These are phyloP conservation scores for Hirtodrosophila cameraria DNA, from an alignment of 2,888 invertebrate species.

Conservation along the genomic window DNA sequence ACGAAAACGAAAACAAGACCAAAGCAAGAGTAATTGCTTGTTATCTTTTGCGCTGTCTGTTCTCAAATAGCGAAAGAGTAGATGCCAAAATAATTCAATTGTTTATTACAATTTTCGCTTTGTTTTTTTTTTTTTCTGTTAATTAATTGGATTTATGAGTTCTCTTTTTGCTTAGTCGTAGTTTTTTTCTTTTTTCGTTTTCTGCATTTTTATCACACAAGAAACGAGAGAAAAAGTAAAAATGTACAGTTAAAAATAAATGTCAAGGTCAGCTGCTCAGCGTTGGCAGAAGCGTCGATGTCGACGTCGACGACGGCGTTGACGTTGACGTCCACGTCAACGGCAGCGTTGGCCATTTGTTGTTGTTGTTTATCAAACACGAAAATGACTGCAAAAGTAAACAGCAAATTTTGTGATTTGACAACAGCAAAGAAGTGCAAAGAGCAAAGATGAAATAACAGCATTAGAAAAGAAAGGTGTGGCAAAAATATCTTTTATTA, in stretches of 20 bases:
- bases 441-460: slow-evolving; percentile 2
- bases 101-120: slow-evolving; percentile 21
- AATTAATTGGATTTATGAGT: slow-evolving; percentile 22
- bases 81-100: slow-evolving; percentile 12
- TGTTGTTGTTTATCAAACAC: slow-evolving; percentile 33
- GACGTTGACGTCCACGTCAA: slow-evolving; percentile 18
- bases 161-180: slow-evolving; percentile 14
- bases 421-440: slow-evolving; percentile 11
- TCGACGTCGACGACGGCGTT: slow-evolving; percentile 3
- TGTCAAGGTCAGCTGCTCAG: slow-evolving; percentile 82
- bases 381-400: slow-evolving; percentile 27
- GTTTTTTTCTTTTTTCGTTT: slow-evolving; percentile 25
- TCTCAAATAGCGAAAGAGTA: slow-evolving; percentile 6
- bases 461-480: slow-evolving; percentile 50
- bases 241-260: slow-evolving; percentile 80
- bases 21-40: slow-evolving; percentile 20
- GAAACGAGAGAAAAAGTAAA: slow-evolving; percentile 58
- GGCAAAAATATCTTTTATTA: slow-evolving; percentile 32
- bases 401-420: slow-evolving; percentile 23
- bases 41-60: slow-evolving; percentile 26
- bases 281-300: slow-evolving; percentile 6
- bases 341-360: slow-evolving; percentile 25
- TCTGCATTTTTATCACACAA: slow-evolving; percentile 21
- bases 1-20: slow-evolving; percentile 2
- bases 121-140: slow-evolving; percentile 4